A percentile compares a stretch with the other conserved stretches of the same genome.
phyloP scores from a whole-genome alignment of 2,113 vertebrate species.

The Clupea harengus region DNA sequence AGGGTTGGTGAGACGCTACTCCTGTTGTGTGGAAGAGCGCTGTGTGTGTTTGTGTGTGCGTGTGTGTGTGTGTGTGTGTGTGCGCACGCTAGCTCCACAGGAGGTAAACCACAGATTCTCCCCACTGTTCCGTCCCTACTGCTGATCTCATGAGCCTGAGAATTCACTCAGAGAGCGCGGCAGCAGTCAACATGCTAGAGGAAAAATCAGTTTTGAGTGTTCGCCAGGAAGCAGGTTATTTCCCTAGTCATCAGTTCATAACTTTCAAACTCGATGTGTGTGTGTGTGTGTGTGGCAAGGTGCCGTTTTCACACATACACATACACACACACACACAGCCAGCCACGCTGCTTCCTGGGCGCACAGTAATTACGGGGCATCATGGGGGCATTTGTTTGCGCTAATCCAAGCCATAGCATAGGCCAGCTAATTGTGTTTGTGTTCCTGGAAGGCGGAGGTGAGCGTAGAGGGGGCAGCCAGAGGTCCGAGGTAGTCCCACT shows the following conservation, averaged over 20 bases:
- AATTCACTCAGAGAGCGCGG: background rate
- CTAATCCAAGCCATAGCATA: background rate
- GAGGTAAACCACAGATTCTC: background rate
- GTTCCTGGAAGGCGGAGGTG: background rate
- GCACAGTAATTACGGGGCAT: too few species aligned
- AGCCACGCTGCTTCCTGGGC: too few species aligned
- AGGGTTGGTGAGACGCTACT: background rate
- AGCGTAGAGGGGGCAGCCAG: background rate
- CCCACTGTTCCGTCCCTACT: background rate
- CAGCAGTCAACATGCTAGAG: background rate
- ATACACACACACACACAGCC: too few species aligned
- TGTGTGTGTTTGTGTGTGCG: background rate
- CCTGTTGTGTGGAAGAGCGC: background rate
- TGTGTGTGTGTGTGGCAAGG: background rate
- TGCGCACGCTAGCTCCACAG: background rate
- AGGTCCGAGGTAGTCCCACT: too few species aligned
- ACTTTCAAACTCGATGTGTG: too few species aligned
- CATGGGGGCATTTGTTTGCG: background rate
- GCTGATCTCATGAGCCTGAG: background rate
- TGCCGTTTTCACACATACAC: background rate
- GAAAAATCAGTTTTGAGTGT: background rate
- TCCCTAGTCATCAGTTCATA: background rate
- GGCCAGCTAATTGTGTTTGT: background rate
- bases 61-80: constrained; percentile 12
- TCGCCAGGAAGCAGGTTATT: background rate